Conservation (phyloP, 2,113 vertebrate genomes). For the Phyllopteryx taeniolatus region DNA sequence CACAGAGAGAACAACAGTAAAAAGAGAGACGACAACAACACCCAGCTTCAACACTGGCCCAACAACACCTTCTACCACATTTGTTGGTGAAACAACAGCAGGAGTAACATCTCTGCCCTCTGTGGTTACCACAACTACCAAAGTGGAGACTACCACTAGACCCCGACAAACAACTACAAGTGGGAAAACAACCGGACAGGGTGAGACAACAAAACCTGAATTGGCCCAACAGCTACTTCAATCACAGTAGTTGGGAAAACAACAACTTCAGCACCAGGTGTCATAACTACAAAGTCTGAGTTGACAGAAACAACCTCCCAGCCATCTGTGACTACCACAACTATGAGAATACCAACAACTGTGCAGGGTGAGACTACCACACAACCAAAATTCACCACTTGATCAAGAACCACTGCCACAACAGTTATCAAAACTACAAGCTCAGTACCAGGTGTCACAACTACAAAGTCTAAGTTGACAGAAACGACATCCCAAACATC, state of each 20-base stretch:
- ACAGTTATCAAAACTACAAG: not conserved
- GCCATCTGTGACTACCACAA: slow-evolving; percentile 6
- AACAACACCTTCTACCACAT: too few relatives aligned
- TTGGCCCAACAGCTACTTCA: not conserved
- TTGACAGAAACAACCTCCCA: slow-evolving; percentile 2
- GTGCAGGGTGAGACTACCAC: not conserved
- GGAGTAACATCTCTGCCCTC: slow-evolving; percentile 1
- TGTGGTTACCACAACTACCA: not conserved
- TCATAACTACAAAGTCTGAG: not conserved
- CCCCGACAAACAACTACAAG: rapidly evolving
- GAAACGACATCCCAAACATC: slow-evolving; percentile 8
- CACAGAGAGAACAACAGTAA: too few relatives aligned
- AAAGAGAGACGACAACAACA: too few relatives aligned
- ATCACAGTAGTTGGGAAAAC: too few relatives aligned
- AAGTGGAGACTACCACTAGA: not conserved
- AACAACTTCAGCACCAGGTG: too few relatives aligned
- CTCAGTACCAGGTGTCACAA: not conserved
- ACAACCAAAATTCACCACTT: too few relatives aligned
- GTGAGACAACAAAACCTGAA: not conserved
- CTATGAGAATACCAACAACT: not conserved
- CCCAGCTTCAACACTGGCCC: too few relatives aligned
- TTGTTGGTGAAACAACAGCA: too few relatives aligned
- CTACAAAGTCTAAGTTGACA: too few relatives aligned
- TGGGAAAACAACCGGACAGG: not conserved
- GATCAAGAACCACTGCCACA: not conserved